Base-by-base conservation (phyloP, 35 echinoderm and acorn worm genomes). In the Nesometra sesokonis region DNA sequence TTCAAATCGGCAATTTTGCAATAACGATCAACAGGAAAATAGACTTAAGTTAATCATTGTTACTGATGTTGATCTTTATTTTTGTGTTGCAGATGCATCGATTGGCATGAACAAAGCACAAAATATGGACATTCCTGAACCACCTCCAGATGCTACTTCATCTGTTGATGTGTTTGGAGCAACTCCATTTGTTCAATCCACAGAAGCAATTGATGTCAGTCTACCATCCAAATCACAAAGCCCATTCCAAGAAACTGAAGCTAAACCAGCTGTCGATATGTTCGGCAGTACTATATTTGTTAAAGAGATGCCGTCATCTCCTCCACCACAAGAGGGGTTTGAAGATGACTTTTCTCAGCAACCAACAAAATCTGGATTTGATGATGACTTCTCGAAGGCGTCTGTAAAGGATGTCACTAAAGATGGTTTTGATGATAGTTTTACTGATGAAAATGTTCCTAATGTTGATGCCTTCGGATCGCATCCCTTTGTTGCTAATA, bases 381-480 rank as follows among this genome's bases (percentile, higher is more conserved):
- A 9, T 2, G 52, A 67, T 67, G 52, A 67, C 21, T 67, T 67
- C 21, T 2, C 52, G 23, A 5, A 67, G 23, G 23, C 52, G 1
- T 67, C 52, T 19, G 52, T 67, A 19, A 67, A 67, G 21, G 21
- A 2, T 19, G 9, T 27, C 1, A 27, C 8, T 67, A 19, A 67
- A 1, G 52, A 19, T 67, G 52, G 52, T 9, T 67, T 67, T 67
- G 52, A 67, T 19, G 52, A 67, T 67, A 67, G 23, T 27, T 67
- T 67, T 67, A 27, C 11, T 67, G 7, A 11, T 2, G 38, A 15
- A 43, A 43, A 15, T 7, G 23, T 27, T 2, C 7, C 23, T 67
- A 82, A 32, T 79, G 82, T 93, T 35, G 91, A 93, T 85, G 91
- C 78, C n/a, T 93, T 93, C 81, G 91, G 91, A 23, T 86, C 91